These are phyloP conservation scores for Crambe crambe DNA, from an alignment of 37 sponge, comb jelly and placozoan genomes.

Conservation along the genomic window DNA sequence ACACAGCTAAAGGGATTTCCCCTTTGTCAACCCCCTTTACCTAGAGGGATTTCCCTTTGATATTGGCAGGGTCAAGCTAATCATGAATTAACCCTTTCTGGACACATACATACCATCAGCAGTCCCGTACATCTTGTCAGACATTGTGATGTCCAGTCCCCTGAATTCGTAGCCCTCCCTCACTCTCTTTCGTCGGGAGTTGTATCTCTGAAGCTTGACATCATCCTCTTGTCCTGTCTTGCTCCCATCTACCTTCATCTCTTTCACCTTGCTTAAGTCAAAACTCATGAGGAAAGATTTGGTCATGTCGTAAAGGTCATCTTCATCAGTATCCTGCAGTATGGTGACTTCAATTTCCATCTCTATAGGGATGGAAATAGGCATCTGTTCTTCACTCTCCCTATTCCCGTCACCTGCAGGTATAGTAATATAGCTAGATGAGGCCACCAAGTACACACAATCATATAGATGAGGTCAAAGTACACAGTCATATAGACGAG, in stretches of 20 bases:
- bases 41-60: no score
- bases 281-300: slow-evolving; percentile 12
- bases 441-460: no score
- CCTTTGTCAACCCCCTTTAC: no score
- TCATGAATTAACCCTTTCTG: background rate
- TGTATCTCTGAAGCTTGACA: no score
- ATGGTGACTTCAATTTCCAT: slow-evolving; percentile 24
- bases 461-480: no score
- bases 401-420: background rate
- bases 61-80: no score
- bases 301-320: slow-evolving; percentile 33
- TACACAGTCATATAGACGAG: no score
- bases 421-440: background rate
- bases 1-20: no score
- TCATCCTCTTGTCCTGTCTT: background rate
- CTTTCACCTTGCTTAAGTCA: slow-evolving; percentile 28
- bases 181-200: background rate
- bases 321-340: background rate
- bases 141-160: slow-evolving; percentile 8
- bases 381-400: background rate
- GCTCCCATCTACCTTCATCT: background rate
- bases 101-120: slow-evolving; percentile 9
- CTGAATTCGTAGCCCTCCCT: slow-evolving; percentile 14
- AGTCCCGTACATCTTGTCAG: slow-evolving; percentile 21
- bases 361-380: slow-evolving; percentile 29